These are phyloP conservation scores for Poecilus cupreus DNA, from an alignment of 2,888 invertebrate genomes.

Conservation along the genomic window DNA sequence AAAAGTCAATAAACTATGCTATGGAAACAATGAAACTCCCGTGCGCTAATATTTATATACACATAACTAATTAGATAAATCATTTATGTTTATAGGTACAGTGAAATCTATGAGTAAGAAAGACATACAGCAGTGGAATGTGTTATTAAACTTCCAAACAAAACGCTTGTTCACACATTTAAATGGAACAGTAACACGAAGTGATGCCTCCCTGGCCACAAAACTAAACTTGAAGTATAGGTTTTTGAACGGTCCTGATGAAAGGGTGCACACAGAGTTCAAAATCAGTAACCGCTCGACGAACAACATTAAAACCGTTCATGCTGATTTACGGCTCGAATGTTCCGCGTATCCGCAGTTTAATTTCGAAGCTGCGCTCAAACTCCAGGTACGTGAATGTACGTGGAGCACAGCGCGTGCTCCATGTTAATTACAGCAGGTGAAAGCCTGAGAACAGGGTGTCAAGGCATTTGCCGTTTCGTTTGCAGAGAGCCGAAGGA, in stretches of 20 bases:
- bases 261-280: slow-evolving; percentile 75
- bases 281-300: slow-evolving; percentile 76
- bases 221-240: slow-evolving; percentile 81
- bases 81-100: slow-evolving; percentile 71
- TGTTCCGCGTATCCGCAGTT: slow-evolving; percentile 86
- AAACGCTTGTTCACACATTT: slow-evolving; percentile 83
- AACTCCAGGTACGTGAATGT: slow-evolving; percentile 76
- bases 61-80: slow-evolving; percentile 57
- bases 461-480: slow-evolving; percentile 22
- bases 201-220: slow-evolving; percentile 72
- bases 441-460: slow-evolving; percentile 27
- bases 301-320: slow-evolving; percentile 76
- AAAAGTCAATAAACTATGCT: neutral
- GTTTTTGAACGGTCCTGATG: slow-evolving; percentile 76
- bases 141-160: slow-evolving; percentile 85
- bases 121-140: slow-evolving; percentile 85
- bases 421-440: slow-evolving; percentile 39
- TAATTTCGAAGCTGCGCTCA: slow-evolving; percentile 80
- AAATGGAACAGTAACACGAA: slow-evolving; percentile 80
- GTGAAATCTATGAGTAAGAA: slow-evolving; percentile 79
- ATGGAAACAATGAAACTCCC: neutral
- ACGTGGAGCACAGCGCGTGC: slow-evolving; percentile 35
- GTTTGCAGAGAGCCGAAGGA: slow-evolving; percentile 79
- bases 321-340: slow-evolving; percentile 80
- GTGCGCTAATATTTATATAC: neutral